Evolutionary conservation across 2,888 invertebrate genomes (phyloP), one percentile per base, ranked within the genome.

Genomic region (Lasioglossum marginatum): DNA sequence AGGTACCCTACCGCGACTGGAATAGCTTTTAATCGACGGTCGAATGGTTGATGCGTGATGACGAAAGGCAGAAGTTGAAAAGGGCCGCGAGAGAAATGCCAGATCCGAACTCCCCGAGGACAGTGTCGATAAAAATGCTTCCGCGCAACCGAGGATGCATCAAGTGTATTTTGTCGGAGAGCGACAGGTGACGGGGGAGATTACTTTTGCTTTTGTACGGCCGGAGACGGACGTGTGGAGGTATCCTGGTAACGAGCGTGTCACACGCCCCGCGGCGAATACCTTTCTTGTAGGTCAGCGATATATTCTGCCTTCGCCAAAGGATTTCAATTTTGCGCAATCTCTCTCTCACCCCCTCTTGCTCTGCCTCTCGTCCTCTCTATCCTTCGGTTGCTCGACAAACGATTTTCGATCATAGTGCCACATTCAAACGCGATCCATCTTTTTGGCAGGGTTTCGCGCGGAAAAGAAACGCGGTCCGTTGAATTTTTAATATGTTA

Each of bases 111-210:
- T 75, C 86, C 85, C 79, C 8, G 81, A 63, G 85, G 82, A 87
- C 82, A 83, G 75, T 82, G 83, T 40, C 87, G 89, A 90, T 87
- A 88, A 90, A 91, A 91, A 91, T 88, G 87, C 75, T 77, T 82
- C 71, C 81, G 60, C 88, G 78, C 84, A n/a, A 71, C 76, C 85
- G 85, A 72, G 87, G 83, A 90, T 90, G 89, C 91, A 82, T 88
- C 87, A 81, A 87, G 88, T 63, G 63, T 86, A 88, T 87, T 87
- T 91, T 85, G 73, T 75, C 85, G 84, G 77, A 83, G 90, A 90
- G 85, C 88, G 87, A 84, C 88, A 88, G 88, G 85, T 92, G 92
- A 92, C 92, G 88, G 85, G 87, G 81, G 83, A 89, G 92, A 92
- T 91, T 91, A 92, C 89, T 88, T 88, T 82, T 84, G 79, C 88